phyloP scores from a whole-genome alignment of 2,888 invertebrate genomes.

The Pseudeuparius sepicola region DNA sequence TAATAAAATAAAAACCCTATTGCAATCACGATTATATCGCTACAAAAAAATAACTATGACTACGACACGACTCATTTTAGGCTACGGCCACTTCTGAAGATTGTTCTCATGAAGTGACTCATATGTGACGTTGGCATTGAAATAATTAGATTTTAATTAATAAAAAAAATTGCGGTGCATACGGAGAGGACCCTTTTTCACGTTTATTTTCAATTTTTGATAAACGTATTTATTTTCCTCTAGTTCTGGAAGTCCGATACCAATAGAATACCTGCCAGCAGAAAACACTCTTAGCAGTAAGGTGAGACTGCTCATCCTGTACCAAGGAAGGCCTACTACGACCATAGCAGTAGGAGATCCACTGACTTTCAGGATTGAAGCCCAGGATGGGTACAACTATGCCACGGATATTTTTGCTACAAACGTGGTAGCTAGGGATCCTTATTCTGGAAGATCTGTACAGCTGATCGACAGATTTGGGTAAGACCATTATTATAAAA shows the following conservation, averaged over 20 bases:
- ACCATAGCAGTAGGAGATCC: conserved; percentile 91
- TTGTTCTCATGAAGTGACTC: too few species aligned
- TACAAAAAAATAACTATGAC: too few species aligned
- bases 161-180: too few species aligned
- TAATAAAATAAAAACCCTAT: too few species aligned
- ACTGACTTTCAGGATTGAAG: conserved; percentile 77
- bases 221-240: conserved; percentile 31
- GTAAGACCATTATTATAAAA: conserved; percentile 43
- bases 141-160: too few species aligned
- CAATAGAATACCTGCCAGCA: conserved; percentile 84
- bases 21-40: too few species aligned
- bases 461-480: conserved; percentile 83
- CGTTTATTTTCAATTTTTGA: conserved; percentile 1
- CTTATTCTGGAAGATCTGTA: conserved; percentile 82
- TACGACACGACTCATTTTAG: too few species aligned
- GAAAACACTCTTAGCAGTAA: conserved; percentile 85
- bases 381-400: conserved; percentile 82
- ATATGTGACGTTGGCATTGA: too few species aligned
- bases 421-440: conserved; percentile 86
- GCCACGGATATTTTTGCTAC: conserved; percentile 86
- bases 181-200: too few species aligned
- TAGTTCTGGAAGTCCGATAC: conserved; percentile 85
- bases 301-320: conserved; percentile 74
- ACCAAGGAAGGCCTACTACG: conserved; percentile 84
- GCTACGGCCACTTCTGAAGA: too few species aligned